phyloP scores from a whole-genome alignment of 2,797 vertebrate genomes.

The Pteronotus mesoamericanus region DNA sequence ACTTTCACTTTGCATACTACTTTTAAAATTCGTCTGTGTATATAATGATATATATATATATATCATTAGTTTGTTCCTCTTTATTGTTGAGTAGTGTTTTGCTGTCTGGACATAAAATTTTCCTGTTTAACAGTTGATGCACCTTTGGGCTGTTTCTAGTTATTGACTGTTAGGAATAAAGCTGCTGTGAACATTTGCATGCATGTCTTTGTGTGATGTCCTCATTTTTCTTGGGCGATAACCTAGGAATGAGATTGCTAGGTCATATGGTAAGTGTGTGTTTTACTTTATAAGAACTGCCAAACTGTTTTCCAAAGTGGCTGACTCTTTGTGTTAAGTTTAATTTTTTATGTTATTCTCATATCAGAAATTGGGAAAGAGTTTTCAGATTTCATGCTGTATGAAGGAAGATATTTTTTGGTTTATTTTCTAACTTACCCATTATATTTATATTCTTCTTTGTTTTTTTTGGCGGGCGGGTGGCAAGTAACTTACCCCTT shows the following conservation, averaged over 20 bases:
- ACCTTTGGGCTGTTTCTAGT: neutral
- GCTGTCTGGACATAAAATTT: neutral
- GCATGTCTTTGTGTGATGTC: neutral
- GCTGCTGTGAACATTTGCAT: neutral
- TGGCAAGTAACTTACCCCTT: constrained; percentile 11
- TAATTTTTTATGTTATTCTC: neutral
- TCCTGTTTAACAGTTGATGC: neutral
- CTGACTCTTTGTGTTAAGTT: neutral
- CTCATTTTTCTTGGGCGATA: neutral
- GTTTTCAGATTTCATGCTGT: neutral
- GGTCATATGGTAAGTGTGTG: constrained; percentile 25
- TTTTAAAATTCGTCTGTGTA: neutral
- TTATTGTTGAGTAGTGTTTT: neutral
- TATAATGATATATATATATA: no score
- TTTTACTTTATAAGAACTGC: neutral
- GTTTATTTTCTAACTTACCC: neutral
- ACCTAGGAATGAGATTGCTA: constrained; percentile 5
- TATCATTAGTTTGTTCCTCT: neutral
- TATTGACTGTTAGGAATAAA: neutral
- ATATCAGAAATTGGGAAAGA: neutral
- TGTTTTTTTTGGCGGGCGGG: neutral
- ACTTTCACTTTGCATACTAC: neutral
- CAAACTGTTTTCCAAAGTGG: neutral
- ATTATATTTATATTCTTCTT: neutral
- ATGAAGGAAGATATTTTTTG: neutral